These are phyloP conservation scores for Cataglyphis albicans DNA, from an alignment of 2,888 invertebrate genomes.

Conservation along the genomic window DNA sequence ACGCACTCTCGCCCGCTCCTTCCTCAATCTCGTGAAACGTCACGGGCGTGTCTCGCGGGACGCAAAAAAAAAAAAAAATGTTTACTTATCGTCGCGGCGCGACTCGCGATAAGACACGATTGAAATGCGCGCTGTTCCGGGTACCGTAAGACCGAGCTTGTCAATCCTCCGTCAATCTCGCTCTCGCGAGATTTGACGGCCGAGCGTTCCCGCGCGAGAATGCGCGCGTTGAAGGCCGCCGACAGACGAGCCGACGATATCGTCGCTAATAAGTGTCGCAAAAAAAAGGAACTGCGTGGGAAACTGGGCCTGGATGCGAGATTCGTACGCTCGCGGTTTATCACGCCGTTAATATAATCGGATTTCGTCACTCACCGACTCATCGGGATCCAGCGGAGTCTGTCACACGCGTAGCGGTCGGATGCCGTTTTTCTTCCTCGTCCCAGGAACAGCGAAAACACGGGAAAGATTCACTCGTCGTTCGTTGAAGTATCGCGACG, in stretches of 20 bases:
- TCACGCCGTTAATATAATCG: constrained; percentile 47
- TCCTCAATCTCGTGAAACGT: neutral
- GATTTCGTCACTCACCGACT: constrained; percentile 71
- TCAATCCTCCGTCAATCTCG: neutral
- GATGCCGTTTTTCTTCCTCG: constrained; percentile 64
- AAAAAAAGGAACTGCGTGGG: constrained; percentile 63
- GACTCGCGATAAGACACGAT: constrained; percentile 62
- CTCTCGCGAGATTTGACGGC: neutral
- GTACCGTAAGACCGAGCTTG: constrained; percentile 14
- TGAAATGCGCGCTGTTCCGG: constrained; percentile 65
- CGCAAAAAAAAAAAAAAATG: neutral
- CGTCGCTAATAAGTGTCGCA: constrained; percentile 30
- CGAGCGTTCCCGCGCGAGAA: neutral
- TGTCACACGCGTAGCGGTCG: constrained; percentile 57
- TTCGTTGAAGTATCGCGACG: constrained; percentile 78
- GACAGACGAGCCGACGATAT: neutral
- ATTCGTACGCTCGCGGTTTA: constrained; percentile 30
- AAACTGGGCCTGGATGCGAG: constrained; percentile 61
- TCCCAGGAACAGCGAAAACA: constrained; percentile 73
- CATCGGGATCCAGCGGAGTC: constrained; percentile 67
- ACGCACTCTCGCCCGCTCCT: too few species aligned
- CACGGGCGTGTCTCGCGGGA: neutral
- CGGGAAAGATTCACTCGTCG: constrained; percentile 79
- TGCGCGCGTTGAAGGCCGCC: neutral
- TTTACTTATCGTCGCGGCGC: neutral